A percentile compares a stretch with the other conserved stretches of the same genome.
phyloP scores from a whole-genome alignment of 1,140 invertebrate species.

The Caenorhabditis remanei region DNA sequence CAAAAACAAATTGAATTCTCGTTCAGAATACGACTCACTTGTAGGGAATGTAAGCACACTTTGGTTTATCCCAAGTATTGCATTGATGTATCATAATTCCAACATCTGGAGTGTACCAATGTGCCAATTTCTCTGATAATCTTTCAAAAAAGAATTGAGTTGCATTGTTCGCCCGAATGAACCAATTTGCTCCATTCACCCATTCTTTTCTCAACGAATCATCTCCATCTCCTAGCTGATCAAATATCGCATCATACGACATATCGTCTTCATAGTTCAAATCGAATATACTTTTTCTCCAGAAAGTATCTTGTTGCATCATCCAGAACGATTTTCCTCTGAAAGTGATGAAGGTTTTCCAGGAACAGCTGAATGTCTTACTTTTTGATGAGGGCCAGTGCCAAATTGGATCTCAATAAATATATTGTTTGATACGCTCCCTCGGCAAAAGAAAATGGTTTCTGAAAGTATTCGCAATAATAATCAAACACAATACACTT shows the following conservation, averaged over 20 bases:
- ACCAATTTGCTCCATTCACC: constrained; percentile 77
- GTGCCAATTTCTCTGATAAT: constrained; percentile 70
- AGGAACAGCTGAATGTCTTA: neutral
- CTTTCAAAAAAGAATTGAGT: constrained; percentile 75
- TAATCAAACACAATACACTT: neutral
- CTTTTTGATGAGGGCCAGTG: constrained; percentile 67
- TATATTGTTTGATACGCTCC: constrained; percentile 77
- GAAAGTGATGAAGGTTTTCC: neutral
- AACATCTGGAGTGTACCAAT: constrained; percentile 77
- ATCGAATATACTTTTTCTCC: constrained; percentile 73
- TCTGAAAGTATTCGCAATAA: constrained; percentile 67
- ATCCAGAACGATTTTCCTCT: constrained; percentile 77
- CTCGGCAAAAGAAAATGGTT: constrained; percentile 75
- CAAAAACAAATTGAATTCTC: too few species aligned
- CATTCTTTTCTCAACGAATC: constrained; percentile 74
- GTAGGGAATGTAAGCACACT: constrained; percentile 74
- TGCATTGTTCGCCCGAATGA: constrained; percentile 74
- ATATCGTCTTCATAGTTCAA: constrained; percentile 70
- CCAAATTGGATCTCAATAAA: constrained; percentile 73
- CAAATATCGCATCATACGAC: constrained; percentile 73
- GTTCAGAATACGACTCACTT: constrained; percentile 62
- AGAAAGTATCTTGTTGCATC: constrained; percentile 77
- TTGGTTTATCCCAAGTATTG: constrained; percentile 73
- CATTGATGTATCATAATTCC: constrained; percentile 77
- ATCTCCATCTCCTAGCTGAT: constrained; percentile 73